These are phyloP conservation scores for Omphaloscelis lunosa DNA, from an alignment of 2,888 invertebrate species.

Conservation along the genomic window DNA sequence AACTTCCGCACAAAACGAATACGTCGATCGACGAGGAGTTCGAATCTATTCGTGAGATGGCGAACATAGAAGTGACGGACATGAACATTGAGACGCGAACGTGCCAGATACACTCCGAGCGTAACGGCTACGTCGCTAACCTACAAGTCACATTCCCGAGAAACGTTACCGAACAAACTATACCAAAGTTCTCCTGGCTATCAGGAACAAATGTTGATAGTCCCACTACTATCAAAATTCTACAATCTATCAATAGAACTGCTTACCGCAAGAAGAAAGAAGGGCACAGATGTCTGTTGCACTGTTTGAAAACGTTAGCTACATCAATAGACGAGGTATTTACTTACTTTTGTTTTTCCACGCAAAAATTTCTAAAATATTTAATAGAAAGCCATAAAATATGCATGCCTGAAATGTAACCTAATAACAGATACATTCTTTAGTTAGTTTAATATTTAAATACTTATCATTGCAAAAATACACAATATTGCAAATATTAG, in stretches of 20 bases:
- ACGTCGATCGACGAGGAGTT: constrained; percentile 88
- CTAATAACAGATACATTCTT: neutral
- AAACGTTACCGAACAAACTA: constrained; percentile 85
- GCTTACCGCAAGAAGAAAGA: constrained; percentile 96
- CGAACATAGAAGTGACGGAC: constrained; percentile 89
- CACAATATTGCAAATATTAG: neutral
- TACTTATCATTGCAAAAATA: constrained; percentile 7
- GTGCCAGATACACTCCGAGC: constrained; percentile 90
- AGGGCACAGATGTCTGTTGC: constrained; percentile 96
- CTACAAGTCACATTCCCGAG: constrained; percentile 91
- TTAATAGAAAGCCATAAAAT: neutral
- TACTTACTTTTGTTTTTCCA: neutral
- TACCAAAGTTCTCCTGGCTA: constrained; percentile 89
- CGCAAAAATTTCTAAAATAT: neutral
- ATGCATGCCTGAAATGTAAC: constrained; percentile 2
- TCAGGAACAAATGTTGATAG: constrained; percentile 92
- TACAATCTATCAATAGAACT: constrained; percentile 95
- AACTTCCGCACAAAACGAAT: constrained; percentile 79
- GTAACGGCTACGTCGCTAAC: constrained; percentile 89
- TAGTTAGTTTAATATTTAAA: neutral
- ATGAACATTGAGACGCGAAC: constrained; percentile 91
- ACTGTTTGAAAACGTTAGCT: constrained; percentile 92
- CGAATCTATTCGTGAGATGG: constrained; percentile 88
- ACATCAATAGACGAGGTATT: constrained; percentile 88
- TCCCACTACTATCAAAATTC: constrained; percentile 92